These are phyloP conservation scores for Eulemur mongoz DNA, from an alignment of 2,797 vertebrate species.

Conservation along the genomic window DNA sequence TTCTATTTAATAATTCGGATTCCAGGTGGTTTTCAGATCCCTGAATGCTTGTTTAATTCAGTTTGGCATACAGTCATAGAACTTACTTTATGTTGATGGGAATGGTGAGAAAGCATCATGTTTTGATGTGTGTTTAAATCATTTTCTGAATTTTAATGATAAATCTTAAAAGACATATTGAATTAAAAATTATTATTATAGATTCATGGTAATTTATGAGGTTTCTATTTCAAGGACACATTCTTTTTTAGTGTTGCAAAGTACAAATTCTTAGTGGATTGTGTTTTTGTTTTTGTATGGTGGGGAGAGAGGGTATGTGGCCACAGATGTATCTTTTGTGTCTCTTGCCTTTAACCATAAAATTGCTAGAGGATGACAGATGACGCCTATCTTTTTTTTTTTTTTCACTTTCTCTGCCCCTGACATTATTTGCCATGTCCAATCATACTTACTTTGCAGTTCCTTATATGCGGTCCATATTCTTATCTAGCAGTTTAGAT, in stretches of 20 bases:
- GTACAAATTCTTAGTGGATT: neutral
- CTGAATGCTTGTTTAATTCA: neutral
- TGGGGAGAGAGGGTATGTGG: neutral
- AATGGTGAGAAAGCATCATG: neutral
- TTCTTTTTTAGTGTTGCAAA: neutral
- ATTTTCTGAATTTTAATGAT: neutral
- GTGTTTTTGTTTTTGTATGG: neutral
- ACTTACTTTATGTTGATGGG: neutral
- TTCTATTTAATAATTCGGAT: neutral
- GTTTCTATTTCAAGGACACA: neutral
- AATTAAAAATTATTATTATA: neutral
- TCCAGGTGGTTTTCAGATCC: neutral
- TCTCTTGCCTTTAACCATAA: neutral
- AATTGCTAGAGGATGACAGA: neutral
- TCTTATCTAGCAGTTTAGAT: neutral
- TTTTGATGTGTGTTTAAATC: neutral
- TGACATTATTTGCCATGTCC: neutral
- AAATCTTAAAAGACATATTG: neutral
- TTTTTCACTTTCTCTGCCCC: neutral
- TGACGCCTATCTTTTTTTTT: neutral
- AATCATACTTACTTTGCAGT: neutral
- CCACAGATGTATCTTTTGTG: neutral
- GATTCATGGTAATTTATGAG: neutral
- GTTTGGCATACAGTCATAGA: neutral
- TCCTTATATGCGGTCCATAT: neutral